These are phyloP conservation scores for Caenorhabditis becei DNA, from an alignment of 2,888 invertebrate genomes.

Conservation along the genomic window DNA sequence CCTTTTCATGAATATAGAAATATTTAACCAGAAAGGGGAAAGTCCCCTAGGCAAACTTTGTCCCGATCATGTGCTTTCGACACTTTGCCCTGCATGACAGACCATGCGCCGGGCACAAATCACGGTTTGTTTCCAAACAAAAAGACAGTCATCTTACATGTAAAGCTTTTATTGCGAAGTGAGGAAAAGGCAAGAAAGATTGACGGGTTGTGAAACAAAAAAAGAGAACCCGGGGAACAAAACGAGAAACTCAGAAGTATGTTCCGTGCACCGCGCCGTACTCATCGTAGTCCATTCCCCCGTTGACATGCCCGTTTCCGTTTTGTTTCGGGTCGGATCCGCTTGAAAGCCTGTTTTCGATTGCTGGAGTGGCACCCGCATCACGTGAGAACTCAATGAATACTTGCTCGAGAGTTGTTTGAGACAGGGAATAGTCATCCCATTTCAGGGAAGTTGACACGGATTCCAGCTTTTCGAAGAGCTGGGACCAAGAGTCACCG, in stretches of 20 bases:
- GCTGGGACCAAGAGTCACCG: conserved; percentile 82
- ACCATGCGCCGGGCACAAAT: not conserved
- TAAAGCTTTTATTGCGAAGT: not conserved
- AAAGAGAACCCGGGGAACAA: not conserved
- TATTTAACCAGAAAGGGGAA: no score
- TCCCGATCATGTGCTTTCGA: no score
- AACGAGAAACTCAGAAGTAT: not conserved
- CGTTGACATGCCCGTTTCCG: not conserved
- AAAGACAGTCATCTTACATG: not conserved
- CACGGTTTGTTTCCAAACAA: not conserved
- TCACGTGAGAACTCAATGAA: conserved; percentile 58
- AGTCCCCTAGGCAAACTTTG: no score
- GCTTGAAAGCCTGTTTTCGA: not conserved
- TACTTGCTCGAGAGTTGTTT: conserved; percentile 90
- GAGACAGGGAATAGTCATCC: conserved; percentile 88
- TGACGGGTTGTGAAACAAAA: not conserved
- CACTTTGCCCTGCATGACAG: not conserved
- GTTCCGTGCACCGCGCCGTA: not conserved
- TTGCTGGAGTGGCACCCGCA: conserved; percentile 41
- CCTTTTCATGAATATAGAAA: no score
- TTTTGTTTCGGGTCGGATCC: not conserved
- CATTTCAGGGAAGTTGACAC: conserved; percentile 83
- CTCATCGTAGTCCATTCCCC: not conserved
- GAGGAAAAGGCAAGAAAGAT: not conserved
- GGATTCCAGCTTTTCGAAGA: conserved; percentile 83